Evolutionary conservation across 2,113 vertebrate genomes (phyloP).

Genomic region (Benitochromis conjunctus): DNA sequence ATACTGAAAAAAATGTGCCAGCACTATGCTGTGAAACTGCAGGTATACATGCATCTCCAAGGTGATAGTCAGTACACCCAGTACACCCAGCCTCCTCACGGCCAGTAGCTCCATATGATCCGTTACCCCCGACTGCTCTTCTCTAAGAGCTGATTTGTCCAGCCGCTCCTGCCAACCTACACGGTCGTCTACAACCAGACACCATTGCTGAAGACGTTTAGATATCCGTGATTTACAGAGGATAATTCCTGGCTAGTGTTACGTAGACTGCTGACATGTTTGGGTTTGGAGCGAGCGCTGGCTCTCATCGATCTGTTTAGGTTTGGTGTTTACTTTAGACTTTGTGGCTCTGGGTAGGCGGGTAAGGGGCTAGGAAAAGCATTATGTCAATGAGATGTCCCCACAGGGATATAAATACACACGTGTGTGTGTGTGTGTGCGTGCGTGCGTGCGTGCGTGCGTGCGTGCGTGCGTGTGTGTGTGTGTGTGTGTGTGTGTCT

Average conservation of each 20-base stretch:
- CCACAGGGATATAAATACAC: too few relatives aligned
- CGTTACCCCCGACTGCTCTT: neutral
- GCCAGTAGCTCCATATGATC: neutral
- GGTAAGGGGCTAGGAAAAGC: too few relatives aligned
- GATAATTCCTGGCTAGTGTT: neutral
- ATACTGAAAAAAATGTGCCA: rapidly evolving
- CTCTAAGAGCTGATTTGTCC: neutral
- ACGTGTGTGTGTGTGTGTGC: neutral
- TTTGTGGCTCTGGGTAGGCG: neutral
- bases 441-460: neutral
- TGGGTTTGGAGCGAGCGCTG: neutral
- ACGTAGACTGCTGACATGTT: rapidly evolving
- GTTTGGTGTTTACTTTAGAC: neutral
- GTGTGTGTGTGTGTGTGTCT: neutral
- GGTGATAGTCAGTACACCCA: conserved; percentile 7
- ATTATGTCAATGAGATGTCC: too few relatives aligned
- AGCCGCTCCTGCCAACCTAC: neutral
- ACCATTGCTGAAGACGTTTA: neutral
- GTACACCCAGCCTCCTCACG: conserved; percentile 5
- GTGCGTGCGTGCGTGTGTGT: neutral
- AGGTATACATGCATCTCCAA: conserved; percentile 7
- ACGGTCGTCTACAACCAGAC: neutral
- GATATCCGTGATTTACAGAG: neutral
- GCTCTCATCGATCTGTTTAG: neutral
- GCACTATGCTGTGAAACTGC: neutral